Conservation (phyloP, 2,113 vertebrate genomes). For the Epinephelus lanceolatus region DNA sequence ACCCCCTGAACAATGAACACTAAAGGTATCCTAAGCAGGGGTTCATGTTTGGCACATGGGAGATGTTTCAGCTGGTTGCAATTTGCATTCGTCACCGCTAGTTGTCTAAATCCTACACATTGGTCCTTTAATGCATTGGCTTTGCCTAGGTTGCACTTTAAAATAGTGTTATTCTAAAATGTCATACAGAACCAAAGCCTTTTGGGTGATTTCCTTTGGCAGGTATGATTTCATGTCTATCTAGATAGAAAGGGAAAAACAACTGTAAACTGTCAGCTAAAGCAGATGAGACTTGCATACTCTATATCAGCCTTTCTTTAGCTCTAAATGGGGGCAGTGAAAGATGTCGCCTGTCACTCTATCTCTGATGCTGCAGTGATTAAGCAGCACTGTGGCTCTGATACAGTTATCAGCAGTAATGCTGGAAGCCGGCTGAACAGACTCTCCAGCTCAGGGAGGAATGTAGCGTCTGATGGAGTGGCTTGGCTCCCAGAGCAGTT, state of each 20-base stretch:
- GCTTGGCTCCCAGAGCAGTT: slow-evolving; percentile 59
- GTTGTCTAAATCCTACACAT: too few relatives aligned
- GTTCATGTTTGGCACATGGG: too few relatives aligned
- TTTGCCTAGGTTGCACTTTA: neutral
- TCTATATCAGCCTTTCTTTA: slow-evolving; percentile 18
- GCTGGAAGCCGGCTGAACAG: slow-evolving; percentile 63
- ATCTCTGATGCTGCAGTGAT: slow-evolving; percentile 70
- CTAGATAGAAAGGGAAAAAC: slow-evolving; percentile 31
- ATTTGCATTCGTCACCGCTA: too few relatives aligned
- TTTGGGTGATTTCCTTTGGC: slow-evolving; percentile 6
- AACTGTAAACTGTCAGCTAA: slow-evolving; percentile 44
- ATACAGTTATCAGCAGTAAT: slow-evolving; percentile 64
- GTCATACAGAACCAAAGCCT: neutral
- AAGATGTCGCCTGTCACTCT: slow-evolving; percentile 61
- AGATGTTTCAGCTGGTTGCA: too few relatives aligned
- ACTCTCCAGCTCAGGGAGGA: slow-evolving; percentile 52
- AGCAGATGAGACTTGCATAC: slow-evolving; percentile 35
- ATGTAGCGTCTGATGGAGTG: slow-evolving; percentile 52
- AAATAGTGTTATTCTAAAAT: slow-evolving; percentile 6
- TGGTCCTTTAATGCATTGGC: neutral
- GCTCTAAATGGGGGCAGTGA: slow-evolving; percentile 31
- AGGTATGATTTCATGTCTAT: slow-evolving; percentile 24
- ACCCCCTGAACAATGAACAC: too few relatives aligned
- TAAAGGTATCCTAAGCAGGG: too few relatives aligned
- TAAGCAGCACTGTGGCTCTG: slow-evolving; percentile 54